Percentiles rank a stretch among this genome's conserved stretches.
Evolutionary conservation across 2,113 vertebrate species (phyloP).

Genomic region (Catagonus wagneri): DNA sequence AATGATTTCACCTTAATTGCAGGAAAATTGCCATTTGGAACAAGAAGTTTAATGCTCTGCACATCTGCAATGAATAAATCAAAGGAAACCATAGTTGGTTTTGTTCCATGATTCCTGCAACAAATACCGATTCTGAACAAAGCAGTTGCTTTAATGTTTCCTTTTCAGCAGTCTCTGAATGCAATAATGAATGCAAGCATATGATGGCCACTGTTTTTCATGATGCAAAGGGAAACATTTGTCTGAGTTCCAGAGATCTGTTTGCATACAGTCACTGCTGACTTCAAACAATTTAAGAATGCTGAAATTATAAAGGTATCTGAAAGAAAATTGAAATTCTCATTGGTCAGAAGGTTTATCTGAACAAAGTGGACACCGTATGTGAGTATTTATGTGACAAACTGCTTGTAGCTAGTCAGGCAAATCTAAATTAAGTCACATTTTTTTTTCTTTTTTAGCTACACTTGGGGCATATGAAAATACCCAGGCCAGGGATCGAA

Average conservation of each 20-base stretch:
- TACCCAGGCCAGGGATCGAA: no score
- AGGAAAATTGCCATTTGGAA: slow-evolving; percentile 36
- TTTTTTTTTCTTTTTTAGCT: no score
- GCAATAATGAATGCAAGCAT: slow-evolving; percentile 77
- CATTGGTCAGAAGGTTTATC: neutral
- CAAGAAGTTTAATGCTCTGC: slow-evolving; percentile 39
- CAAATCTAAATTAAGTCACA: neutral
- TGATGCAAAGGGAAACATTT: slow-evolving; percentile 65
- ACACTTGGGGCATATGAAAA: no score
- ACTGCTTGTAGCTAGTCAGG: neutral
- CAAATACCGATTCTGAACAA: slow-evolving; percentile 81
- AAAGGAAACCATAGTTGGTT: slow-evolving; percentile 73
- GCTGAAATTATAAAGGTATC: slow-evolving; percentile 58
- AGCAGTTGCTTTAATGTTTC: slow-evolving; percentile 79
- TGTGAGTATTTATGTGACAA: neutral
- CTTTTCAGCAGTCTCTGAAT: slow-evolving; percentile 64
- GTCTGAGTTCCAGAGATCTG: slow-evolving; percentile 70
- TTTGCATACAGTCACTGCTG: slow-evolving; percentile 37
- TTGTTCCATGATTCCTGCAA: slow-evolving; percentile 58
- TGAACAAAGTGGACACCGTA: neutral
- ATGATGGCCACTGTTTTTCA: slow-evolving; percentile 73
- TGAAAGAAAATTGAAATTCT: slow-evolving; percentile 53
- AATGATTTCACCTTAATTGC: slow-evolving; percentile 11
- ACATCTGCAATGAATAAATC: slow-evolving; percentile 78
- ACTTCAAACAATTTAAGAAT: slow-evolving; percentile 63